Percentiles rank a stretch among this genome's conserved stretches.
These are phyloP conservation scores for Cephus sareptanus DNA, from an alignment of 2,888 invertebrate genomes.

Conservation along the genomic window DNA sequence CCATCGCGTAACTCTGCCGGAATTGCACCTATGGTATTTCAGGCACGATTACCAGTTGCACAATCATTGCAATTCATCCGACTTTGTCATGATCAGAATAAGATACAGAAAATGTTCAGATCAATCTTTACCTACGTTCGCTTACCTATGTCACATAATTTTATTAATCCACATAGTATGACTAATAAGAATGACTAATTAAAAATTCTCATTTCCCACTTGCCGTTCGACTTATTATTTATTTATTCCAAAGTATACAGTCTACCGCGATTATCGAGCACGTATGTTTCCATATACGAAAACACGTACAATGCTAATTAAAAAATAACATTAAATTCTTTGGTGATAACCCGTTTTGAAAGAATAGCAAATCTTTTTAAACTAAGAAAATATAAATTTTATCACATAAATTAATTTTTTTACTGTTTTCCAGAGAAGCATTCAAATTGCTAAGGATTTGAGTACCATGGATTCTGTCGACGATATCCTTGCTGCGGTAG, in stretches of 20 bases:
- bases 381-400: background rate
- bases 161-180: background rate
- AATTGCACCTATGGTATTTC: background rate
- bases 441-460: constrained; percentile 34
- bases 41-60: background rate
- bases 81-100: background rate
- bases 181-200: background rate
- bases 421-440: constrained; percentile 33
- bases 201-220: background rate
- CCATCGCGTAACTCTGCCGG: background rate
- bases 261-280: background rate
- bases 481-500: constrained; percentile 30
- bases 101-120: background rate
- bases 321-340: constrained; percentile 8
- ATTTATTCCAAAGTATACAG: constrained; percentile 13
- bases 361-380: no score
- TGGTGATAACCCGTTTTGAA: background rate
- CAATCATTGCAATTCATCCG: background rate
- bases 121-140: background rate
- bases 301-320: background rate
- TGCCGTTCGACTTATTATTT: background rate
- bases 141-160: background rate
- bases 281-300: background rate
- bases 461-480: constrained; percentile 36
- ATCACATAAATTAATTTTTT: background rate